Percentiles rank a stretch among this genome's conserved stretches.
Conservation (phyloP, 2,113 vertebrate genomes). For the Dasypus novemcinctus region DNA sequence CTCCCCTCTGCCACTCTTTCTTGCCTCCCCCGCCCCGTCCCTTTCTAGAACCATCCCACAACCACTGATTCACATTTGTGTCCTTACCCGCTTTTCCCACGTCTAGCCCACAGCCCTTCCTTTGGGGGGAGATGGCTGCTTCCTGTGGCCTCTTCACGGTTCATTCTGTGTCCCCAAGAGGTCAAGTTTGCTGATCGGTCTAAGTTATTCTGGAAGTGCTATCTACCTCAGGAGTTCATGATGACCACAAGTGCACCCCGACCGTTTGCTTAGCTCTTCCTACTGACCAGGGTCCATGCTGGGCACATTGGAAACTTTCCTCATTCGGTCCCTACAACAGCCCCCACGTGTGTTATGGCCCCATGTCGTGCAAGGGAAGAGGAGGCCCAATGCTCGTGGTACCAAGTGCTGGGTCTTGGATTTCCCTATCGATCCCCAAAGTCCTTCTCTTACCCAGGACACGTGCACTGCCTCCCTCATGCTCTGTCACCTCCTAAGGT, state of each 20-base stretch:
- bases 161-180: background rate
- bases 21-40: background rate
- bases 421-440: background rate
- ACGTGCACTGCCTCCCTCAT: background rate
- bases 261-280: background rate
- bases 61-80: background rate
- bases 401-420: background rate
- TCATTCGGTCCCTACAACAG: background rate
- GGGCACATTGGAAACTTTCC: background rate
- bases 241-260: background rate
- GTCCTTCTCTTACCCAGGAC: background rate
- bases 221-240: background rate
- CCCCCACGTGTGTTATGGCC: background rate
- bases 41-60: background rate
- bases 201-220: background rate
- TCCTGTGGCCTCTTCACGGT: background rate
- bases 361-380: background rate
- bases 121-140: background rate
- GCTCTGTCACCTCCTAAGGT: background rate
- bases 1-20: background rate
- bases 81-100: background rate
- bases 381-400: background rate
- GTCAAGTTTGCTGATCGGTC: background rate
- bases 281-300: background rate
- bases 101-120: background rate